Evolutionary conservation across 2,888 invertebrate genomes (phyloP).

Genomic region (Hyles lineata): DNA sequence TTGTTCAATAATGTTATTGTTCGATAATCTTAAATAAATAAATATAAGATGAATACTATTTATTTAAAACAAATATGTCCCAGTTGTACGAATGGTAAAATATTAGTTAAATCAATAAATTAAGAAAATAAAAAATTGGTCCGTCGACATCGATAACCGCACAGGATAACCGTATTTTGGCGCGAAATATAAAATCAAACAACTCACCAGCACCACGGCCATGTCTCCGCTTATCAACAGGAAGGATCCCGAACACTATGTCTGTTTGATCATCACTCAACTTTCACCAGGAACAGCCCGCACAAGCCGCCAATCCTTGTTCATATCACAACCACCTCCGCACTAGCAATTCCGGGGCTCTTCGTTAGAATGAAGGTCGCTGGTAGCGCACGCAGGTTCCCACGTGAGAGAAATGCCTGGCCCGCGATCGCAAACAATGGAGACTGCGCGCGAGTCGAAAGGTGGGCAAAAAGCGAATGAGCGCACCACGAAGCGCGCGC

Average conservation of each 20-base stretch:
- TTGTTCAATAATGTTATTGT: too few relatives aligned
- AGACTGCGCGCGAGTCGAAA: constrained; percentile 83
- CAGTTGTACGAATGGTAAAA: too few relatives aligned
- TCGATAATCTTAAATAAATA: too few relatives aligned
- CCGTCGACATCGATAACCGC: neutral
- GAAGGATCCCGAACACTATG: constrained; percentile 65
- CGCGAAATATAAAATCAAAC: constrained; percentile 14
- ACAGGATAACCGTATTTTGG: too few relatives aligned
- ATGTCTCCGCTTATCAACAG: constrained; percentile 67
- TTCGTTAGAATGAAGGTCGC: constrained; percentile 60
- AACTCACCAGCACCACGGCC: constrained; percentile 68
- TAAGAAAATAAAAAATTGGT: too few relatives aligned
- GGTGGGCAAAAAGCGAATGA: constrained; percentile 84
- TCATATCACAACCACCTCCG: constrained; percentile 61
- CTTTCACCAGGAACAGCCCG: constrained; percentile 64
- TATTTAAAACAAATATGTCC: too few relatives aligned
- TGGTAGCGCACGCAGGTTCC: constrained; percentile 78
- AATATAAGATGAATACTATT: too few relatives aligned
- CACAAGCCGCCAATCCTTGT: constrained; percentile 63
- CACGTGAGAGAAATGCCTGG: constrained; percentile 81
- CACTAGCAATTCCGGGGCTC: constrained; percentile 63
- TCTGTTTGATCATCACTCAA: constrained; percentile 78
- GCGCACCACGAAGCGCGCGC: constrained; percentile 59
- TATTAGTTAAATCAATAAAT: too few relatives aligned
- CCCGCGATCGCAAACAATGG: constrained; percentile 66